Conservation (phyloP, 35 echinoderm and acorn worm genomes). For the Apostichopus parvimensis region DNA sequence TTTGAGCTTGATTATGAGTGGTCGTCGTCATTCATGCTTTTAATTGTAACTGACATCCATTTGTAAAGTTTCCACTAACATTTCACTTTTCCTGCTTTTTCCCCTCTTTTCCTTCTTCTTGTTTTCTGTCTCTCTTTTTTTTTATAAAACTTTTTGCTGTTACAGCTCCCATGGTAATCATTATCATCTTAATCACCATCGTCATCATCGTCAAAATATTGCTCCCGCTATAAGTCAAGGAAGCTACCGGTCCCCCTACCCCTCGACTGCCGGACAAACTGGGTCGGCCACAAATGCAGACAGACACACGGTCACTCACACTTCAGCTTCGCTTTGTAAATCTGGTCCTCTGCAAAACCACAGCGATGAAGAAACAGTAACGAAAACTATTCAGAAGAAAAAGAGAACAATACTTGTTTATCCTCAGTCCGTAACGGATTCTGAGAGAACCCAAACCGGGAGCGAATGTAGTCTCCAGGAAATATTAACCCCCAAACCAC, state of each 20-base stretch:
- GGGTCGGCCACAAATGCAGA: conserved; percentile 10
- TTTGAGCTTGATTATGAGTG: too few relatives aligned
- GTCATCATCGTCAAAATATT: neutral
- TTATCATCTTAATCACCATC: conserved; percentile 43
- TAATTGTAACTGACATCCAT: conserved; percentile 8
- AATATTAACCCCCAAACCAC: neutral
- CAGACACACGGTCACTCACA: conserved; percentile 8
- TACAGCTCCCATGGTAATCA: conserved; percentile 43
- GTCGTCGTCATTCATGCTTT: too few relatives aligned
- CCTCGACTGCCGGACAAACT: neutral
- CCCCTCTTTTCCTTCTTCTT: conserved; percentile 14
- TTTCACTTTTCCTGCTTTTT: conserved; percentile 33
- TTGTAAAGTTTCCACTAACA: conserved; percentile 26
- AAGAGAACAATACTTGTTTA: conserved; percentile 35
- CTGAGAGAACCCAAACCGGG: neutral
- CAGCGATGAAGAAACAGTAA: conserved; percentile 10
- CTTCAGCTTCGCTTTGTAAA: neutral
- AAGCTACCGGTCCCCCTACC: neutral
- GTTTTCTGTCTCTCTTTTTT: neutral
- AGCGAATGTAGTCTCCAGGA: neutral
- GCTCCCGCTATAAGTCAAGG: neutral
- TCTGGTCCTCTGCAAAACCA: neutral
- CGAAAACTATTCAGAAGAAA: conserved; percentile 1
- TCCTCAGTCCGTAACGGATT: neutral
- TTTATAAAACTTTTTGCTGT: conserved; percentile 32